A percentile compares a stretch with the other conserved stretches of the same genome.
Evolutionary conservation across 2,888 invertebrate species (phyloP).

Genomic region (Atherix ibis): DNA sequence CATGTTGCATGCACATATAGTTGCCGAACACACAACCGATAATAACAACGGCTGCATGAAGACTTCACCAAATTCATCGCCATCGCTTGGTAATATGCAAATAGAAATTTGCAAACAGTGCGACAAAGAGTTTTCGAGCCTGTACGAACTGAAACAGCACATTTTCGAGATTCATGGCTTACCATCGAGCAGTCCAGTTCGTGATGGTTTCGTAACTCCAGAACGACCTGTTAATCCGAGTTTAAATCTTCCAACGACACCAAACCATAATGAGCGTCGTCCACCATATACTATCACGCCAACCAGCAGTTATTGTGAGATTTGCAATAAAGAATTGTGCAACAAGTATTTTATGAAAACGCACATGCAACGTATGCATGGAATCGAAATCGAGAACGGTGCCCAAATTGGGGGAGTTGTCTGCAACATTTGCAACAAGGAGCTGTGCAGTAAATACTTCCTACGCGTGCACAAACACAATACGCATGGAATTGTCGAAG

Average conservation of each 20-base stretch:
- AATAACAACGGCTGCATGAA: constrained; percentile 12
- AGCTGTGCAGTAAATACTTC: constrained; percentile 95
- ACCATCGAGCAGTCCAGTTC: constrained; percentile 24
- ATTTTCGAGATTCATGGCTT: constrained; percentile 49
- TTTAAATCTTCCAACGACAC: constrained; percentile 12
- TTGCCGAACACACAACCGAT: constrained; percentile 25
- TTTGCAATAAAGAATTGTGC: constrained; percentile 96
- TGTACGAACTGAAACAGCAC: constrained; percentile 54
- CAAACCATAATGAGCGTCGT: constrained; percentile 24
- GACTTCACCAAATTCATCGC: constrained; percentile 11
- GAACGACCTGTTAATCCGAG: constrained; percentile 29
- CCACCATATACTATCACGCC: constrained; percentile 47
- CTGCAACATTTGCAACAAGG: constrained; percentile 96
- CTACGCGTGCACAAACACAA: constrained; percentile 95
- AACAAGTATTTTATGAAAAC: constrained; percentile 99
- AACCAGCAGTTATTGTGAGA: constrained; percentile 85
- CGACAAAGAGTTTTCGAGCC: constrained; percentile 42
- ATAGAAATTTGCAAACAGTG: constrained; percentile 27
- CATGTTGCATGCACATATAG: constrained; percentile 38
- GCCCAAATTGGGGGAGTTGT: constrained; percentile 86
- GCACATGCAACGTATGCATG: constrained; percentile 98
- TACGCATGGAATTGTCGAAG: constrained; percentile 90
- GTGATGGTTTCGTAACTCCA: constrained; percentile 34
- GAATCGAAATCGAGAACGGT: constrained; percentile 83
- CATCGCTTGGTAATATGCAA: constrained; percentile 11